phyloP scores from a whole-genome alignment of 2,888 invertebrate genomes.

The Julus scandinavius region DNA sequence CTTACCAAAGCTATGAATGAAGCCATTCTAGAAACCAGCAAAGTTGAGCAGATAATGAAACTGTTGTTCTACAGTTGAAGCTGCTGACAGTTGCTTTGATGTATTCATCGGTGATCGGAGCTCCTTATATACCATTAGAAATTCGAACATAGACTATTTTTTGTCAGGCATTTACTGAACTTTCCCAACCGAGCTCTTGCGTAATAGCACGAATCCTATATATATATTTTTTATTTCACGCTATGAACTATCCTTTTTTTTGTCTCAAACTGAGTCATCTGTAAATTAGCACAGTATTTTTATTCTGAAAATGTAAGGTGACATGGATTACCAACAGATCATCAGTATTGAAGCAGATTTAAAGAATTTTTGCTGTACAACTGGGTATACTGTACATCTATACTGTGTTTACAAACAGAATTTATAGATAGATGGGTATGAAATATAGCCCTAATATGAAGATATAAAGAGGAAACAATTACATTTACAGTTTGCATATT shows the following conservation, averaged over 20 bases:
- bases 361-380: background rate
- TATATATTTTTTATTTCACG: background rate
- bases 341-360: background rate
- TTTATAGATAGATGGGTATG: too few relatives aligned
- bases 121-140: constrained; percentile 25
- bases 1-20: background rate
- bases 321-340: too few relatives aligned
- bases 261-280: background rate
- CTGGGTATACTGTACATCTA: too few relatives aligned
- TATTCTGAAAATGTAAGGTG: background rate
- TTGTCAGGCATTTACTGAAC: background rate
- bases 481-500: too few relatives aligned
- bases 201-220: background rate
- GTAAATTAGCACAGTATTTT: constrained; percentile 24
- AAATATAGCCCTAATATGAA: too few relatives aligned
- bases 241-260: background rate
- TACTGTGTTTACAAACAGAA: too few relatives aligned
- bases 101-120: background rate
- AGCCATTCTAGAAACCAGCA: background rate
- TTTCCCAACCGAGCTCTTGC: background rate
- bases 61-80: background rate
- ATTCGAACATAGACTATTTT: background rate
- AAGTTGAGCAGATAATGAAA: background rate
- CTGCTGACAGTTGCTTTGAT: background rate
- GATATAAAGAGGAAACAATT: too few relatives aligned